Percentiles rank a stretch among this genome's conserved stretches.
phyloP scores from a whole-genome alignment of 2,888 invertebrate species.

The Parelbella ahira region DNA sequence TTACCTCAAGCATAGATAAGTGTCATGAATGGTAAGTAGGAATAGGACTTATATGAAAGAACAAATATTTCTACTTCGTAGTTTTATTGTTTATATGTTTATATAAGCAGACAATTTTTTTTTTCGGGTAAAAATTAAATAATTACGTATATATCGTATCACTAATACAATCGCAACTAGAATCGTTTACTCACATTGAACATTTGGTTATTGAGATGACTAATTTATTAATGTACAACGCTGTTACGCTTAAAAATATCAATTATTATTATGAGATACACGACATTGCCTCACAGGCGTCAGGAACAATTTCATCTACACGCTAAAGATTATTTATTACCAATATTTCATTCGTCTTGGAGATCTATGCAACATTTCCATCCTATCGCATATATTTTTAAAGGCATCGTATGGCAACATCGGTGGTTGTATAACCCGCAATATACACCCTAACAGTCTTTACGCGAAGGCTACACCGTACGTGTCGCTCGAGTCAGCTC shows the following conservation, averaged over 20 bases:
- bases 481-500: slow-evolving; percentile 3
- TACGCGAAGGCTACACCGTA: slow-evolving; percentile 28
- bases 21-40: too few species aligned
- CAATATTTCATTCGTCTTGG: slow-evolving; percentile 61
- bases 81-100: slow-evolving; percentile 73
- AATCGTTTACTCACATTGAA: slow-evolving; percentile 78
- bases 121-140: slow-evolving; percentile 78
- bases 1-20: too few species aligned
- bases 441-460: slow-evolving; percentile 33
- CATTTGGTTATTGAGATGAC: slow-evolving; percentile 77
- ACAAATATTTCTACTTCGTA: slow-evolving; percentile 67
- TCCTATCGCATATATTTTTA: slow-evolving; percentile 71
- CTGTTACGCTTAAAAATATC: slow-evolving; percentile 62
- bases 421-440: slow-evolving; percentile 24
- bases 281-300: slow-evolving; percentile 76
- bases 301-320: slow-evolving; percentile 80
- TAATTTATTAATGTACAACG: slow-evolving; percentile 66
- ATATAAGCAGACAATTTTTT: slow-evolving; percentile 77
- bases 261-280: slow-evolving; percentile 67
- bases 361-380: slow-evolving; percentile 57
- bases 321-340: slow-evolving; percentile 71
- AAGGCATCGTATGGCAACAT: slow-evolving; percentile 37
- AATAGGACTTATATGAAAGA: too few species aligned
- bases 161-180: slow-evolving; percentile 80
- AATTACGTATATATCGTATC: slow-evolving; percentile 80